Percentiles rank a stretch among this genome's conserved stretches.
These are phyloP conservation scores for Gambelia wislizenii DNA, from an alignment of 2,797 vertebrate genomes.

Conservation along the genomic window DNA sequence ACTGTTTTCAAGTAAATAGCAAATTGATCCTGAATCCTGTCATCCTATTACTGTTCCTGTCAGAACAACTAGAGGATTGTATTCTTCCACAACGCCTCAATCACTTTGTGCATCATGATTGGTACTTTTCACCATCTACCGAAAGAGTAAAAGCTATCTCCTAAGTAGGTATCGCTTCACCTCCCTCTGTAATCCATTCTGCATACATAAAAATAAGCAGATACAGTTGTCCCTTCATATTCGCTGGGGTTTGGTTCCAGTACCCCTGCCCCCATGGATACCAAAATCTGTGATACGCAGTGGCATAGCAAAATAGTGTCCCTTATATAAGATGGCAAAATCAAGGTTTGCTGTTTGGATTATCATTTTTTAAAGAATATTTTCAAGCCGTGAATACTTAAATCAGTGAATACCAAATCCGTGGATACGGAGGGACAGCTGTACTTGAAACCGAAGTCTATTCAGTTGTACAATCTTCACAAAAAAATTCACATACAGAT, in stretches of 20 bases:
- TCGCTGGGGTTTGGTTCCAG: no score
- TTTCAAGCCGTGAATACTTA: no score
- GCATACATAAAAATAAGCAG: not conserved
- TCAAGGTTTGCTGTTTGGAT: no score
- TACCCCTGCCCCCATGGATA: no score
- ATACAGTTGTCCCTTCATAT: no score
- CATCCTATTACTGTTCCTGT: conserved; percentile 30
- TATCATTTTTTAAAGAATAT: no score
- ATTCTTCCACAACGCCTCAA: conserved; percentile 52
- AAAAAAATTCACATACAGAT: conserved; percentile 1
- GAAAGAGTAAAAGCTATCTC: conserved; percentile 2
- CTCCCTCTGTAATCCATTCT: not conserved
- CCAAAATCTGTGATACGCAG: no score
- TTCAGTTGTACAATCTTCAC: not conserved
- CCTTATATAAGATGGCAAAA: no score
- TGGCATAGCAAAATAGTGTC: no score
- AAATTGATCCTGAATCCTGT: conserved; percentile 50
- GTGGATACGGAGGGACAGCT: no score
- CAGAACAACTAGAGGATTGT: conserved; percentile 55
- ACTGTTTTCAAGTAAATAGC: conserved; percentile 46
- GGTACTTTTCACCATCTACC: not conserved
- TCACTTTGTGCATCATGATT: conserved; percentile 42
- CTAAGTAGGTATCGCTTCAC: not conserved
- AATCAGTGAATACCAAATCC: no score
- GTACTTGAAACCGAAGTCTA: not conserved